These are phyloP conservation scores for Temnothorax rugatulus DNA, from an alignment of 2,888 invertebrate genomes.

Conservation along the genomic window DNA sequence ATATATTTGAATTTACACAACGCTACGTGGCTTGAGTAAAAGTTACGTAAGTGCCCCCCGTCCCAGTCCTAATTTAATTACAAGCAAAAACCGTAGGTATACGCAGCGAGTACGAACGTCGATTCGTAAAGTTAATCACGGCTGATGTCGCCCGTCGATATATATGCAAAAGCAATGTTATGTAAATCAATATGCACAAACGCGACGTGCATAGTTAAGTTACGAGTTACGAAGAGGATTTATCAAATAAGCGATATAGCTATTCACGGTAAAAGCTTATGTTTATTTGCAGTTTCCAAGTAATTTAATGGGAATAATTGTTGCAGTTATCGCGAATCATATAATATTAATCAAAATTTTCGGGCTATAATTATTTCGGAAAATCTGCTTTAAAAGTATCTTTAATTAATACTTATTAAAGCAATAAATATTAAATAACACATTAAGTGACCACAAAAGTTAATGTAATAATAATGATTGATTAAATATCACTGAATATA, in stretches of 20 bases:
- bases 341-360: neutral
- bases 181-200: neutral
- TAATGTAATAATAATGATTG: neutral
- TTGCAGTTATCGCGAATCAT: neutral
- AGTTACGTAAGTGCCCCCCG: constrained; percentile 20
- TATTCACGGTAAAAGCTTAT: constrained; percentile 3
- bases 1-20: constrained; percentile 35
- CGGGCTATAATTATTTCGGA: neutral
- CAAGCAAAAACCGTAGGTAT: neutral
- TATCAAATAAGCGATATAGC: neutral
- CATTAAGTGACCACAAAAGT: neutral
- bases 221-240: neutral
- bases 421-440: neutral
- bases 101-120: neutral
- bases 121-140: constrained; percentile 39
- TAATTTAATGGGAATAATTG: neutral
- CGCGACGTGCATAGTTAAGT: neutral
- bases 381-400: neutral
- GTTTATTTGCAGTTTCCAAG: neutral
- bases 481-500: neutral
- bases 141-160: neutral
- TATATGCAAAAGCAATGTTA: neutral
- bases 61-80: constrained; percentile 36
- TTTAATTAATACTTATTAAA: constrained; percentile 8
- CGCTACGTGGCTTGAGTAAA: constrained; percentile 29